phyloP scores from a whole-genome alignment of 2,113 vertebrate species.

The Entelurus aequoreus region DNA sequence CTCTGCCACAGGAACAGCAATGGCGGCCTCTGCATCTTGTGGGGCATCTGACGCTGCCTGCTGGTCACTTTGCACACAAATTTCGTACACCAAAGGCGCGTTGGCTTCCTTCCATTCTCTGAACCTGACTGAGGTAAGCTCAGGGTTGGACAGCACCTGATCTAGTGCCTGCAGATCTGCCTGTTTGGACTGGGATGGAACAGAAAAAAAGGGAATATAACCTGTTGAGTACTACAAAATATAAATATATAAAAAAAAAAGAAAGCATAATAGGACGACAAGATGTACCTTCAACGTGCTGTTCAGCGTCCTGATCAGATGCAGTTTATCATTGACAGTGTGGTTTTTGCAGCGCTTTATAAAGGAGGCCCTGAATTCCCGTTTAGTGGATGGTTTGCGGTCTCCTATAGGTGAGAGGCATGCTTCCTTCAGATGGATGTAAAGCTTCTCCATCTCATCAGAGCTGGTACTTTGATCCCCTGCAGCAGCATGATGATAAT shows the following conservation, averaged over 20 bases:
- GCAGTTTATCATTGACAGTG: conserved; percentile 87
- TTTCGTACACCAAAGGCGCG: conserved; percentile 81
- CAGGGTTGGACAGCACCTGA: conserved; percentile 78
- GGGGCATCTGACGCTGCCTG: conserved; percentile 45
- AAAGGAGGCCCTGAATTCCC: conserved; percentile 90
- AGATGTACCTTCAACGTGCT: conserved; percentile 90
- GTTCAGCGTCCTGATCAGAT: conserved; percentile 86
- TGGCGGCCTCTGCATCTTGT: conserved; percentile 28
- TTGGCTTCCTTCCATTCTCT: conserved; percentile 88
- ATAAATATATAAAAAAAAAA: no score
- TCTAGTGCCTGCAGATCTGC: conserved; percentile 86
- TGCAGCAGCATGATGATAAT: conserved; percentile 18
- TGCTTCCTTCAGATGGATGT: conserved; percentile 88
- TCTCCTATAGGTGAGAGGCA: conserved; percentile 90
- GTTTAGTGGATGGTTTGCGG: conserved; percentile 85
- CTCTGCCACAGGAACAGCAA: conserved; percentile 52
- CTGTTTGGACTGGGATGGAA: conserved; percentile 82
- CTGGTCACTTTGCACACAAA: conserved; percentile 64
- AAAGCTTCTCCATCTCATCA: conserved; percentile 93
- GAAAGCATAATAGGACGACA: not conserved
- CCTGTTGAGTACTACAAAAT: no score
- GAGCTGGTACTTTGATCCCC: conserved; percentile 40
- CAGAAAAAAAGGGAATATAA: no score
- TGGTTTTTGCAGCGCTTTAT: conserved; percentile 92
- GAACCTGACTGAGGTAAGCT: conserved; percentile 82